Evolutionary conservation across 2,888 invertebrate genomes (phyloP), one percentile per base, ranked within the genome.

Genomic region (Athalia cordata): DNA sequence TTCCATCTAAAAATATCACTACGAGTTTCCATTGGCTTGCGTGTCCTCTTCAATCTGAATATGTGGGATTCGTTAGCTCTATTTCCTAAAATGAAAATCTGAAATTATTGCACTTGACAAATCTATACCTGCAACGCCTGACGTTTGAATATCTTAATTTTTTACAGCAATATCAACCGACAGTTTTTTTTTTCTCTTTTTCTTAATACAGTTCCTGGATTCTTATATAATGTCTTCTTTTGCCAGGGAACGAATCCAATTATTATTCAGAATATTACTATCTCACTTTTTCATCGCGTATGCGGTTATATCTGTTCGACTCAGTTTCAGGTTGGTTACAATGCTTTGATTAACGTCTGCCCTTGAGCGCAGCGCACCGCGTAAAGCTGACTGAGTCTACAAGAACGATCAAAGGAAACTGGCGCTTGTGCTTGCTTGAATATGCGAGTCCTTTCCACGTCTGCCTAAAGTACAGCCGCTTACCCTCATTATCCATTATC

Each of bases 401-500:
- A 82, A 85, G 85, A 81, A 83, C 81, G 85, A 85, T 86, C 84
- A 82, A 81, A 81, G 79, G 77, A 15, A 77, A 79, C 77, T 67
- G 68, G 61, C 61, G 62, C 70, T 77, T 52, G 49, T 77, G 72
- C 68, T 80, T 81, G 79, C 57, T 79, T 81, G 80, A 79, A 79
- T 80, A 82, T 80, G 80, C 75, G 81, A 81, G 83, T 85, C 82
- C 82, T 81, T 62, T 49, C 62, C 62, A 74, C 74, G 81, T 74
- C 80, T 81, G 82, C 82, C 82, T 64, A 81, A 82, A 72, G 77
- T 66, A 66, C 66, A 87, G 85, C 86, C 80, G 86, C 87, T 87
- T 87, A 86, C 80, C 82, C 85, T 87, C 86, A 87, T 87, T 87
- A 87, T 85, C 85, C 86, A 87, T 87, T 87, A 87, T 85, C 85